phyloP scores from a whole-genome alignment of 2,797 vertebrate genomes.

The Moxostoma hubbsi region DNA sequence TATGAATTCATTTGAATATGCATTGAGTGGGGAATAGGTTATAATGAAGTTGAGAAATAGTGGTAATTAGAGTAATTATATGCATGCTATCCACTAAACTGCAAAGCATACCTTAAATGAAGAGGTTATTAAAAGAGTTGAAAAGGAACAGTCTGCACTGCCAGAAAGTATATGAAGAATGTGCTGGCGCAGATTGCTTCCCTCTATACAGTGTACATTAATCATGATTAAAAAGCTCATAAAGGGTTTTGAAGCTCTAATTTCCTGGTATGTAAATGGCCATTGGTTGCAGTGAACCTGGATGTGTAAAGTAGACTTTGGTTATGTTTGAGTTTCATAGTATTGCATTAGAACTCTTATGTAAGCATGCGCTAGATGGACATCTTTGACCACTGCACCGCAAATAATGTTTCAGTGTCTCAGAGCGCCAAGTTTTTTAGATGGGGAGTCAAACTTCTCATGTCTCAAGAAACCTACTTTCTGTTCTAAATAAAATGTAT shows the following conservation, averaged over 20 bases:
- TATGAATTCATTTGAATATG: constrained; percentile 46
- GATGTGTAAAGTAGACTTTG: neutral
- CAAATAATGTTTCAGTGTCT: too few species aligned
- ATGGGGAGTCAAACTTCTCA: too few species aligned
- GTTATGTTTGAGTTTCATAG: neutral
- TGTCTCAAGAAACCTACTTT: too few species aligned
- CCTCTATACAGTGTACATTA: neutral
- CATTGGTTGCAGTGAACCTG: constrained; percentile 5
- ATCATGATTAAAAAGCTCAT: constrained; percentile 16
- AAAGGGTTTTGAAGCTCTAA: constrained; percentile 8
- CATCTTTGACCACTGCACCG: too few species aligned
- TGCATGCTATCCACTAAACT: constrained; percentile 71
- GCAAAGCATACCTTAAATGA: constrained; percentile 73
- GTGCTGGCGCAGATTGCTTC: neutral
- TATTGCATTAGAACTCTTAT: too few species aligned
- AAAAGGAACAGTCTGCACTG: neutral
- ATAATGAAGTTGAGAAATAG: constrained; percentile 52
- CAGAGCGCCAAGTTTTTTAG: too few species aligned
- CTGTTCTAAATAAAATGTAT: too few species aligned
- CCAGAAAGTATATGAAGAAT: constrained; percentile 13
- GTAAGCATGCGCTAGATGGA: too few species aligned
- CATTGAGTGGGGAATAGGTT: constrained; percentile 51
- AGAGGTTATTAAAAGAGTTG: constrained; percentile 67
- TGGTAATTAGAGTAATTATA: constrained; percentile 77
- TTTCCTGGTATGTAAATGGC: neutral